Evolutionary conservation across 2,888 invertebrate genomes (phyloP).

Genomic region (Melieria crassipennis): DNA sequence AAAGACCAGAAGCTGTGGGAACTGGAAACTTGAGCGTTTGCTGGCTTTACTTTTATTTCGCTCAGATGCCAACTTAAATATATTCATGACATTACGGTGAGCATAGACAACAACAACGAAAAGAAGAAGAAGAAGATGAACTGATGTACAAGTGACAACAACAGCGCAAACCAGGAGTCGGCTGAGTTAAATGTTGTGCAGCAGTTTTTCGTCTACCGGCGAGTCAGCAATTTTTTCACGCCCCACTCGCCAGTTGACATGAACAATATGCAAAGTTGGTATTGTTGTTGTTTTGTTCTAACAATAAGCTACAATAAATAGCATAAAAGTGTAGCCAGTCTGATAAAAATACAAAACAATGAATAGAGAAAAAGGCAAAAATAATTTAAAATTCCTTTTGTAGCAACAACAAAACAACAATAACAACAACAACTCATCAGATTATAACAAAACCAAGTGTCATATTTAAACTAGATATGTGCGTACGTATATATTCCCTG

Average conservation of each 20-base stretch:
- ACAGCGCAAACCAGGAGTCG: neutral
- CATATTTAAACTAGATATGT: slow-evolving; percentile 1
- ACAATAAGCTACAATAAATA: neutral
- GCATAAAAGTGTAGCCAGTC: neutral
- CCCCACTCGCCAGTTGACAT: no score
- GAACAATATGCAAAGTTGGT: no score
- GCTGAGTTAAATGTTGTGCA: neutral
- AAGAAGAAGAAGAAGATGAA: neutral
- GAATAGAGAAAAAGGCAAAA: neutral
- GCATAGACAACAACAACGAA: neutral
- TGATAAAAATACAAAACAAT: neutral
- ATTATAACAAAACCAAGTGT: neutral
- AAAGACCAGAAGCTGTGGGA: neutral
- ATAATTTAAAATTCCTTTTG: neutral
- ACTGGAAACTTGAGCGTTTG: neutral
- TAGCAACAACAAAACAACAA: neutral
- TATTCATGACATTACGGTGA: neutral
- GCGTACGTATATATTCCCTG: neutral
- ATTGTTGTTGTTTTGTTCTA: no score
- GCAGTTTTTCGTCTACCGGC: no score
- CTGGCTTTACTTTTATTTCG: neutral
- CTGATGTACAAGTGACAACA: neutral
- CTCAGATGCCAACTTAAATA: neutral
- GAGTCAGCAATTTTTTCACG: neutral
- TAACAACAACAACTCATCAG: neutral